These are phyloP conservation scores for Acrocyrtus sp. DNA, from an alignment of 2,888 invertebrate species.

Conservation along the genomic window DNA sequence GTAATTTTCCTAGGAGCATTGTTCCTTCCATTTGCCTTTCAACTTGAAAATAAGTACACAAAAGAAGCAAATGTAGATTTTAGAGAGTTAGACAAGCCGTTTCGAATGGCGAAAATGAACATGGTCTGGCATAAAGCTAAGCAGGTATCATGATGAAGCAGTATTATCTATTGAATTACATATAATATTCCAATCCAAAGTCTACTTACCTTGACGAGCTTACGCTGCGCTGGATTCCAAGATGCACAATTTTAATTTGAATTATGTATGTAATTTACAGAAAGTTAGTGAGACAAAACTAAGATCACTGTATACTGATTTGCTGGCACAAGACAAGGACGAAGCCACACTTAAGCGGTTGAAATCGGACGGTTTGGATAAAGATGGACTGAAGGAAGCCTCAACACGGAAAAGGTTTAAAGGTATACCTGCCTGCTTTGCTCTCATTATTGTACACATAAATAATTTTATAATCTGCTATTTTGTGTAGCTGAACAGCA, in stretches of 20 bases:
- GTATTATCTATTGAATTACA: too few species aligned
- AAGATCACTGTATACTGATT: slow-evolving; percentile 85
- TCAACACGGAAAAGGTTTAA: slow-evolving; percentile 81
- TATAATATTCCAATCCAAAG: too few species aligned
- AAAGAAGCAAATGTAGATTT: slow-evolving; percentile 69
- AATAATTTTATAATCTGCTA: too few species aligned
- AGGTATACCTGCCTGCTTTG: slow-evolving; percentile 68
- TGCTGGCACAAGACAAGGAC: slow-evolving; percentile 93
- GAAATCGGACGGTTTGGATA: slow-evolving; percentile 85
- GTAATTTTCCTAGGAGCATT: too few species aligned
- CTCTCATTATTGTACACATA: neutral
- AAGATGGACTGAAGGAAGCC: slow-evolving; percentile 86
- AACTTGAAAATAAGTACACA: slow-evolving; percentile 58
- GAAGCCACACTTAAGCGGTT: slow-evolving; percentile 85
- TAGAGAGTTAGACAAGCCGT: slow-evolving; percentile 82
- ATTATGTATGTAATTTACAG: slow-evolving; percentile 68
- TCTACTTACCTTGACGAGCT: too few species aligned
- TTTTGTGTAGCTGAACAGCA: neutral
- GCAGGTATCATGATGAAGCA: slow-evolving; percentile 76
- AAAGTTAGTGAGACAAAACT: slow-evolving; percentile 84
- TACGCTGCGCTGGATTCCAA: too few species aligned
- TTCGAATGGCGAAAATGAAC: slow-evolving; percentile 90
- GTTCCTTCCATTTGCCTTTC: slow-evolving; percentile 3
- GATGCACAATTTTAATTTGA: slow-evolving; percentile 15
- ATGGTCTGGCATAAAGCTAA: slow-evolving; percentile 90